Conservation (phyloP, 2,888 invertebrate species). For the Osmoderma eremita region DNA sequence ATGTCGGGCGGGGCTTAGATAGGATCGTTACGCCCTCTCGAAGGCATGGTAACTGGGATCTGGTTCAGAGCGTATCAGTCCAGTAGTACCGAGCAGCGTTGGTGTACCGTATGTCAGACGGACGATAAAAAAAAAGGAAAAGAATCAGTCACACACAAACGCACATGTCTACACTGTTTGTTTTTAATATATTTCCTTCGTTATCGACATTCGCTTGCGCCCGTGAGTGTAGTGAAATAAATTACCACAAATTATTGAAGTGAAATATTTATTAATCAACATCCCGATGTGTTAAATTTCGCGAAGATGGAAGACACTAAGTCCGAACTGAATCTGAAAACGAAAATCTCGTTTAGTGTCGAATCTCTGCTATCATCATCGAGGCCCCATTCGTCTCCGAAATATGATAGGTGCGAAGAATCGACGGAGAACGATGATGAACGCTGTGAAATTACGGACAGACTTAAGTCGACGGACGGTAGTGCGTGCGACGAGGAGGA, state of each 20-base stretch:
- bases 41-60: slow-evolving; percentile 49
- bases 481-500: slow-evolving; percentile 63
- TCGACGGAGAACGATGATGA: slow-evolving; percentile 41
- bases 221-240: not conserved
- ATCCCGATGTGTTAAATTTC: slow-evolving; percentile 2
- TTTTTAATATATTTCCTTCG: not conserved
- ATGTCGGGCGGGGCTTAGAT: slow-evolving; percentile 49
- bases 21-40: slow-evolving; percentile 50
- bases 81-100: slow-evolving; percentile 28
- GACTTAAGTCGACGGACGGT: slow-evolving; percentile 34
- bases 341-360: slow-evolving; percentile 79
- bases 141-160: not conserved
- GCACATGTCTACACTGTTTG: not conserved
- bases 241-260: not conserved
- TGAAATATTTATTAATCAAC: not conserved
- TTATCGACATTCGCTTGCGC: not conserved
- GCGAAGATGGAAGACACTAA: slow-evolving; percentile 57
- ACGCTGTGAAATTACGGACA: slow-evolving; percentile 28
- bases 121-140: slow-evolving; percentile 44
- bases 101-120: slow-evolving; percentile 39
- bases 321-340: slow-evolving; percentile 64
- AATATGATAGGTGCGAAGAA: slow-evolving; percentile 41
- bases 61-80: slow-evolving; percentile 40
- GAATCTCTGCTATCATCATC: slow-evolving; percentile 70
- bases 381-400: slow-evolving; percentile 42